Evolutionary conservation across 92 coral and sea anemone genomes (phyloP), one percentile per base, ranked within the genome.

Genomic region (Porites rus): DNA sequence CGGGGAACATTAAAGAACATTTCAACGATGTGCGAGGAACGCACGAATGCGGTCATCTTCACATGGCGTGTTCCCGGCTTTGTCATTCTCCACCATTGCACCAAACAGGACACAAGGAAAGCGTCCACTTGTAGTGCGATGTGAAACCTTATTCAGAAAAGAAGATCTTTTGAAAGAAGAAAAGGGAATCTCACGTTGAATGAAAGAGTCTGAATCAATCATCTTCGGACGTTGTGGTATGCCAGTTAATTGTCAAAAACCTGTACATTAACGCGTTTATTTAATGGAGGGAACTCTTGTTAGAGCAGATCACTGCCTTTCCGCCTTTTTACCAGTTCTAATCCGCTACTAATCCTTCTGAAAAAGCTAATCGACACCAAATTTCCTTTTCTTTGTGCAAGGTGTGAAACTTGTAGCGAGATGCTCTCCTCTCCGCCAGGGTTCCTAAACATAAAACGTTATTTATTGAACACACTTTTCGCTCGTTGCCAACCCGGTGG

Each of bases 301-400:
- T 91, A 91, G 94, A 81, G 69, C 66, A 63, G 93, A 87, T 87
- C 80, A 87, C 76, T 79, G 18, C 65, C 78, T 87, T 88, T 82
- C 94, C 94, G 94, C 91, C 69, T 72, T 76, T 53, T 76, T 28
- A 65, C 82, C 69, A 59, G 25, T 83, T 75, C 68, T 91, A 91
- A 91, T 91, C 93, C 88, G 66, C 62, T 91, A 88, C 70, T 91
- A 91, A 91, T 91, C 93, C 93, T 56, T 76, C 53, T 91, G 76
- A 77, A 81, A 80, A 80, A 76, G 85, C 86, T 75, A 87, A 81
- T 84, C 76, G 88, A 91, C 68, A 71, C 67, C 77, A 72, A 12
- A 82, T 66, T 91, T 82, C 93, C 91, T 91, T 76, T 54, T 67
- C 86, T 77, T 85, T 75, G 88, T 66, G 66, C 1, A 58, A 77